phyloP scores from a whole-genome alignment of 2,113 vertebrate species.

The Galemys pyrenaicus region DNA sequence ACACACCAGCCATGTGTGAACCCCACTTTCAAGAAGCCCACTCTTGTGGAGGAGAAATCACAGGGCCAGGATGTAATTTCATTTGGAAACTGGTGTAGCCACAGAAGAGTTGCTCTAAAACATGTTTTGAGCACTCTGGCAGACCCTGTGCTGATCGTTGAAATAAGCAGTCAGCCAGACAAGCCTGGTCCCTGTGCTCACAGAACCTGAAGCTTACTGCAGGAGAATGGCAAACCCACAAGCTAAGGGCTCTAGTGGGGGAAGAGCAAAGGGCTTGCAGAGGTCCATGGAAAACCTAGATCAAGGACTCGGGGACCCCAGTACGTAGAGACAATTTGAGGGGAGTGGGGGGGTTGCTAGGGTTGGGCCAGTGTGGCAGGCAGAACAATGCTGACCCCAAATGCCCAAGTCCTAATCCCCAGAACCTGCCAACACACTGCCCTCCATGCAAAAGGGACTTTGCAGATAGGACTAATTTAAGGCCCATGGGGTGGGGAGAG shows the following conservation, averaged over 20 bases:
- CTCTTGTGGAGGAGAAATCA: background rate
- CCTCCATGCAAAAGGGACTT: background rate
- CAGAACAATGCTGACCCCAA: background rate
- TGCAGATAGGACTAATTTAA: background rate
- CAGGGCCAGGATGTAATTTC: background rate
- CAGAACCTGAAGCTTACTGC: background rate
- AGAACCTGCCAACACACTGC: background rate
- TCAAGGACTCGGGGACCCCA: background rate
- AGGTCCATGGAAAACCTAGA: background rate
- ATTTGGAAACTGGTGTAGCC: background rate
- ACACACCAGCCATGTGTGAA: background rate
- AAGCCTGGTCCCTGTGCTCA: background rate
- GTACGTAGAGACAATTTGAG: background rate
- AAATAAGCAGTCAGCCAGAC: background rate
- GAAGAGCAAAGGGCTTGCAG: background rate
- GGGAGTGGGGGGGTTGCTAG: background rate
- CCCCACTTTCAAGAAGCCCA: background rate
- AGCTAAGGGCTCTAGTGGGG: background rate
- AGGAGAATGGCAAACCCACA: background rate
- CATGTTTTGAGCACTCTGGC: background rate
- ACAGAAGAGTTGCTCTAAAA: background rate
- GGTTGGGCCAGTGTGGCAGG: background rate
- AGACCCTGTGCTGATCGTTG: background rate
- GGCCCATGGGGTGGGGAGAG: background rate
- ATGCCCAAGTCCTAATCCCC: background rate